Base-by-base conservation (phyloP, 2,888 invertebrate genomes). In the Drosophila crucigera region DNA sequence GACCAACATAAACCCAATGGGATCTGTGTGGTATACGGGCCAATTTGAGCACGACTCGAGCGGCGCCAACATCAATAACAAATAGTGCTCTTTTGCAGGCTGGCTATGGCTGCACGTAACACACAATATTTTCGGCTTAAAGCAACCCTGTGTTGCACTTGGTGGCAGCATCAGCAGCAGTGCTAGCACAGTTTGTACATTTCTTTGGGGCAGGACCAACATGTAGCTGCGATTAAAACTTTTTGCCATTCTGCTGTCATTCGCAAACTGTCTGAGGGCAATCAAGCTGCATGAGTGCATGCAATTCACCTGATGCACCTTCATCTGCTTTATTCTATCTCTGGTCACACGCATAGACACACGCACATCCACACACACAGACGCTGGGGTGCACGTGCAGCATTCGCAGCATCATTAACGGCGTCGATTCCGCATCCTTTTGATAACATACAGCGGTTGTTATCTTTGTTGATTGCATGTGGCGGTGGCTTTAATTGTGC, bases 221-320 rank as follows among this genome's bases (percentile, higher is more conserved):
- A 68, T 70, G 80, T 67, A 79, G 79, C 56, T 67, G 28, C 80
- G 80, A 83, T 76, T 80, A 76, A 76, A 81, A 80, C 73, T 80
- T 62, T 62, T 83, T 79, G 78, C 63, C 65, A 39, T 69, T 66
- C 43, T 72, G 68, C 62, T 73, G 85, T 73, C 85, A 83, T 83
- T 83, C 80, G 73, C 66, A 76, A 75, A 75, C 70, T 82, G 76
- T 79, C 82, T 80, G 81, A 78, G 89, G 86, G 77, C 86, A 90
- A 87, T 90, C 87, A 89, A 89, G 84, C 87, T 90, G 86, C 86
- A 86, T 86, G 89, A 90, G 82, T 90, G 90, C 90, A 69, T 84
- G 68, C 67, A 68, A 43, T 75, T 70, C 58, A 43, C 73, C 72
- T 84, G 72, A 68, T 67, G 55, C 79, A 64, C 64, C 73, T 71